Evolutionary conservation across 2,888 invertebrate genomes (phyloP), one percentile per base, ranked within the genome.

Genomic region (Melanophora roralis): DNA sequence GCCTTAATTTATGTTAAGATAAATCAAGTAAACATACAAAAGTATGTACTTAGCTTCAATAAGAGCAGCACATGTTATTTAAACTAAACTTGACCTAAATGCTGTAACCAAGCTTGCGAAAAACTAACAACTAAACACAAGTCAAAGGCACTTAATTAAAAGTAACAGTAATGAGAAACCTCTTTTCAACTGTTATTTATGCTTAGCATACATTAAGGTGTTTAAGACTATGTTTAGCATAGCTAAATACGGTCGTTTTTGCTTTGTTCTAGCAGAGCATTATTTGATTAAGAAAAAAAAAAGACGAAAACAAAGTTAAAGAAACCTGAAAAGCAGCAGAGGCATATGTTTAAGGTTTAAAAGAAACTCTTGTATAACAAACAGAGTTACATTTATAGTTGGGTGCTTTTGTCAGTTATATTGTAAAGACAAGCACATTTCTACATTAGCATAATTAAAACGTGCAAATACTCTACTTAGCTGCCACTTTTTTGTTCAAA

Each of bases 371-470:
- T 14, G 23, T 34, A 19, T 34, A 14, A 27, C 27, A 27, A 6
- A 27, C 27, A 27, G 4, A 5, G 27, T 27, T 27, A n/a, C n/a
- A n/a, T n/a, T n/a, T n/a, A n/a, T n/a, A n/a, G n/a, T n/a, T 47
- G 7, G 40, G 4, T 36, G 2, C 7, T 7, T 36, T 1, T 43
- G 57, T 11, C 38, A 43, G 45, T 51, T 59, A 49, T 60, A n/a
- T 59, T 47, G 11, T 23, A 64, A 68, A 68, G 47, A 69, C 69
- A 75, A 75, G 75, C 47, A 81, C 8, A 72, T 49, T 79, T 76
- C 76, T 64, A 32, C 83, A 83, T 83, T 83, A 83, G 83, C 83
- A 81, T 83, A 83, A 83, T 83, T 83, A 83, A 82, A 83, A 82
- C 71, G 72, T 81, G 79, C 78, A 83, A 76, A 81, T 47, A 76